A percentile compares a stretch with the other conserved stretches of the same genome.
phyloP scores from a whole-genome alignment of 2,888 invertebrate genomes.

The Chrysolina haemoptera region DNA sequence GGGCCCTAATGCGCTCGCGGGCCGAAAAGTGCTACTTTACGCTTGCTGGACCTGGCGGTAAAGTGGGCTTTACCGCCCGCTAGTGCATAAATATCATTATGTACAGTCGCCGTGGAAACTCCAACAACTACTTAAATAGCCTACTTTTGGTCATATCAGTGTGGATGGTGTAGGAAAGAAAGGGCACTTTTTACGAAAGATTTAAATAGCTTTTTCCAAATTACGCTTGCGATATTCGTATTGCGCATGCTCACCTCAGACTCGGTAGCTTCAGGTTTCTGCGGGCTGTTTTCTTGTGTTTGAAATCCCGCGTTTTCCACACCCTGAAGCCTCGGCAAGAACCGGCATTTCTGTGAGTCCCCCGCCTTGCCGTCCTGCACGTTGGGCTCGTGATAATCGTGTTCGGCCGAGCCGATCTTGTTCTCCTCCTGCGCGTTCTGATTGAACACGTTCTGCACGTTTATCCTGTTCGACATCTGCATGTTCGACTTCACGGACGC shows the following conservation, averaged over 20 bases:
- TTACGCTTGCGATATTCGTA: too few relatives aligned
- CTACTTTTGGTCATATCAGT: too few relatives aligned
- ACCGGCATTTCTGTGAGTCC: conserved; percentile 63
- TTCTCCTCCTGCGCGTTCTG: conserved; percentile 57
- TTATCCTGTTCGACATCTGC: conserved; percentile 64
- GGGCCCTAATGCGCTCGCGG: too few relatives aligned
- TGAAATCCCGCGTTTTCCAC: conserved; percentile 86
- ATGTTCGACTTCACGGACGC: conserved; percentile 68
- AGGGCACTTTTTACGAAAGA: too few relatives aligned
- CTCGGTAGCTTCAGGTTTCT: conserved; percentile 77
- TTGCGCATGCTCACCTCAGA: conserved; percentile 81
- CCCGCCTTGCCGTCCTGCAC: conserved; percentile 44
- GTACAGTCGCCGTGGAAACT: too few relatives aligned
- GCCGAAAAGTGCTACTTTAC: too few relatives aligned
- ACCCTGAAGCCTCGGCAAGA: conserved; percentile 74
- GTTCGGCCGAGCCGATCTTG: conserved; percentile 60
- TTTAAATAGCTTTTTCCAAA: too few relatives aligned
- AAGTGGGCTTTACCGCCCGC: too few relatives aligned
- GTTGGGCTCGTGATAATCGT: conserved; percentile 66
- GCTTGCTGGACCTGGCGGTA: too few relatives aligned
- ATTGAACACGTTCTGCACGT: conserved; percentile 70
- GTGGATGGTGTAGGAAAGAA: too few relatives aligned
- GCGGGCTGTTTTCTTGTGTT: conserved; percentile 76
- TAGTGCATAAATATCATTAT: too few relatives aligned
- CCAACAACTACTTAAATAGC: too few relatives aligned